phyloP scores from a whole-genome alignment of 1,140 invertebrate species.

The Drosophila ironensis region DNA sequence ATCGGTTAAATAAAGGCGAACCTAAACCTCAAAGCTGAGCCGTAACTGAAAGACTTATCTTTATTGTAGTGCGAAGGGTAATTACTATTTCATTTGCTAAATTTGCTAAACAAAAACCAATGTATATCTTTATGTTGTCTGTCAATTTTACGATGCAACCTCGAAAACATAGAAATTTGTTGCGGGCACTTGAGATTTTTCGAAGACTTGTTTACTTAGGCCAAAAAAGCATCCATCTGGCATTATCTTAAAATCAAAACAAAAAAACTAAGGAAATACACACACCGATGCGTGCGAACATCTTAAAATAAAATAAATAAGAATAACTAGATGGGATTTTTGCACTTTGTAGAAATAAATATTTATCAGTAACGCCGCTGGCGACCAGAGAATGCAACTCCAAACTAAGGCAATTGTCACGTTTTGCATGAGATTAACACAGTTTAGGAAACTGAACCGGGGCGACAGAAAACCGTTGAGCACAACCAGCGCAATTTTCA shows the following conservation, averaged over 20 bases:
- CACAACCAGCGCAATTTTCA: conserved; percentile 9
- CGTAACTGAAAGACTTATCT: neutral
- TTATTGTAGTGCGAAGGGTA: conserved; percentile 20
- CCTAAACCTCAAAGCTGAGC: neutral
- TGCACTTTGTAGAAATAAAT: conserved; percentile 19
- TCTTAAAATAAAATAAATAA: conserved; percentile 1
- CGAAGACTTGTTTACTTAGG: conserved; percentile 3
- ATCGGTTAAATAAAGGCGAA: neutral
- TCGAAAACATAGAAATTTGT: conserved; percentile 3
- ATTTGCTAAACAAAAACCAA: neutral
- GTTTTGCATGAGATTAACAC: conserved; percentile 60
- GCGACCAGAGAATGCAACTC: conserved; percentile 17
- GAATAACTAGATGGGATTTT: conserved; percentile 2
- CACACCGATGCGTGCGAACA: conserved; percentile 6
- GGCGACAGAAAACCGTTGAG: neutral
- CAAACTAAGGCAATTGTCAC: conserved; percentile 48
- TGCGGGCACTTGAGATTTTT: neutral
- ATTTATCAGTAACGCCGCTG: conserved; percentile 38
- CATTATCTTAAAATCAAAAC: conserved; percentile 1
- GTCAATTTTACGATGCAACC: conserved; percentile 32
- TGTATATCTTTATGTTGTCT: conserved; percentile 12
- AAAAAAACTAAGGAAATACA: neutral
- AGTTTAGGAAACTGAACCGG: conserved; percentile 12
- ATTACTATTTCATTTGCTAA: conserved; percentile 27
- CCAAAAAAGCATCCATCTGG: conserved; percentile 1